Evolutionary conservation across 2,888 invertebrate species (phyloP).

Genomic region (Cephalotes varians): DNA sequence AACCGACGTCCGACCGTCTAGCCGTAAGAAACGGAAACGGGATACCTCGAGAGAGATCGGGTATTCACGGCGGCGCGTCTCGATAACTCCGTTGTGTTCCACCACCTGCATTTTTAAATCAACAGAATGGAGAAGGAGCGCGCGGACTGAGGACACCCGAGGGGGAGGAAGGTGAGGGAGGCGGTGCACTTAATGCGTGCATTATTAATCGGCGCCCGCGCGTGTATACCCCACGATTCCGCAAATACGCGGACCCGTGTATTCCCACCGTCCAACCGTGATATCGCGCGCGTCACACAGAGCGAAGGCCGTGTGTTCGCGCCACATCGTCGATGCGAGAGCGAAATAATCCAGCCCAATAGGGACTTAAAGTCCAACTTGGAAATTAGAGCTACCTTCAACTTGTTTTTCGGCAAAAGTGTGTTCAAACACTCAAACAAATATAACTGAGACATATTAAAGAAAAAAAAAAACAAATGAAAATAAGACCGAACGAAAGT

Average conservation of each 20-base stretch:
- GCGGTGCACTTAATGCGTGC: slow-evolving; percentile 77
- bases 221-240: slow-evolving; percentile 38
- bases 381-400: not conserved
- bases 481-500: not conserved
- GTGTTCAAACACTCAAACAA: not conserved
- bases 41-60: slow-evolving; percentile 37
- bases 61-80: slow-evolving; percentile 19
- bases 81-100: slow-evolving; percentile 66
- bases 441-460: too few species aligned
- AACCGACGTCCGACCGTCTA: not conserved
- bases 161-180: slow-evolving; percentile 61
- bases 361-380: not conserved
- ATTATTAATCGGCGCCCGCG: slow-evolving; percentile 75
- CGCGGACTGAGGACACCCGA: slow-evolving; percentile 64
- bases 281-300: not conserved
- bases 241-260: slow-evolving; percentile 24
- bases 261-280: slow-evolving; percentile 2
- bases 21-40: slow-evolving; percentile 3
- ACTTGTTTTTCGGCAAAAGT: not conserved
- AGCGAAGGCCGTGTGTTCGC: slow-evolving; percentile 17
- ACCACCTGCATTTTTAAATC: slow-evolving; percentile 77
- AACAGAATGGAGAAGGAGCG: slow-evolving; percentile 70
- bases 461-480: not conserved
- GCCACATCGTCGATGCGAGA: not conserved
- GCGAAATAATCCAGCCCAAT: not conserved